Percentiles rank a stretch among this genome's conserved stretches.
phyloP scores from a whole-genome alignment of 2,888 invertebrate genomes.

The Dicyrtomina minuta region DNA sequence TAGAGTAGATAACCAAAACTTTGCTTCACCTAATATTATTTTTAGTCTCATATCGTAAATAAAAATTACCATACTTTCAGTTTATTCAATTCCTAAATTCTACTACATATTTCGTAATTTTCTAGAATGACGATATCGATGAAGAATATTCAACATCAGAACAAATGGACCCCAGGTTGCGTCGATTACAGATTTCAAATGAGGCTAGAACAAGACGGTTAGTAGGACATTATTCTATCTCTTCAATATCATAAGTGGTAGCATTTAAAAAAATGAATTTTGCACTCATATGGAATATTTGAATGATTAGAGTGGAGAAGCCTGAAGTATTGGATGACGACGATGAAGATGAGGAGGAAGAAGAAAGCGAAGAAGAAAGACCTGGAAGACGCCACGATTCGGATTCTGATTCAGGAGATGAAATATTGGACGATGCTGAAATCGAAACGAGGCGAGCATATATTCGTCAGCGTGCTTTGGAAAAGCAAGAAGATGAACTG shows the following conservation, averaged over 20 bases:
- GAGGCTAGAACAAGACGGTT: slow-evolving; percentile 53
- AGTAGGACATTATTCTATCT: background rate
- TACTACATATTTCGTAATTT: too few species aligned
- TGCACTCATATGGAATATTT: background rate
- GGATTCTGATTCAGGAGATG: slow-evolving; percentile 65
- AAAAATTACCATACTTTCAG: slow-evolving; percentile 16
- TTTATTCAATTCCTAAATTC: slow-evolving; percentile 1
- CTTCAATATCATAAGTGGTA: too few species aligned
- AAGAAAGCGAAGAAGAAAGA: slow-evolving; percentile 60
- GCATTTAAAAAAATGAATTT: background rate
- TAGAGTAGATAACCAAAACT: too few species aligned
- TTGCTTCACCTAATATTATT: too few species aligned
- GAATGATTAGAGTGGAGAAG: slow-evolving; percentile 55
- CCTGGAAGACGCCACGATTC: slow-evolving; percentile 56
- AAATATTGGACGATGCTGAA: slow-evolving; percentile 80
- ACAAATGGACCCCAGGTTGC: slow-evolving; percentile 79
- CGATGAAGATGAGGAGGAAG: slow-evolving; percentile 59
- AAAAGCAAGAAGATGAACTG: slow-evolving; percentile 66
- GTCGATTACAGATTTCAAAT: slow-evolving; percentile 64
- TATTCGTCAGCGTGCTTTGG: slow-evolving; percentile 67
- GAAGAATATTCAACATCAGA: slow-evolving; percentile 16
- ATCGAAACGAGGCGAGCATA: slow-evolving; percentile 76
- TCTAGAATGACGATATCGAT: slow-evolving; percentile 40
- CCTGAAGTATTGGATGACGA: slow-evolving; percentile 66
- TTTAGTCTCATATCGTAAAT: too few species aligned